phyloP scores from a whole-genome alignment of 2,113 vertebrate genomes.

The Anolis sagrei region DNA sequence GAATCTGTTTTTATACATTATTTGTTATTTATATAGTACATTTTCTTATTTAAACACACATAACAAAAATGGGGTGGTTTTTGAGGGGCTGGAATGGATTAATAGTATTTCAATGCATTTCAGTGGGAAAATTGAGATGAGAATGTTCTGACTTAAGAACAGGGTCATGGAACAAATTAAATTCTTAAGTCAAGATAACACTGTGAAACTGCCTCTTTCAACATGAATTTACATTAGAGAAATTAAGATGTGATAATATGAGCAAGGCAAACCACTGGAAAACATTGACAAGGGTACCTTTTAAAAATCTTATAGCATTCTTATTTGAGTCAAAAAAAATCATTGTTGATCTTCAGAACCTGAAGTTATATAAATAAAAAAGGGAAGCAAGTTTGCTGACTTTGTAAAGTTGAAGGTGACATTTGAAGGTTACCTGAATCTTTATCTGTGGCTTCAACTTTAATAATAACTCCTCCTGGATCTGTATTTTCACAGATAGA shows the following conservation, averaged over 20 bases:
- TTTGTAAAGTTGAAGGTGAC: neutral
- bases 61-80: no score
- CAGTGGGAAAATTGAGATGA: no score
- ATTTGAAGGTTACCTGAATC: constrained; percentile 84
- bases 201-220: neutral
- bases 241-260: neutral
- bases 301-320: neutral
- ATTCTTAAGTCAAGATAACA: no score
- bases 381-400: neutral
- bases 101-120: no score
- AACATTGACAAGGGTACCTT: neutral
- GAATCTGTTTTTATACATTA: no score
- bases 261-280: neutral
- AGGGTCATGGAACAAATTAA: no score
- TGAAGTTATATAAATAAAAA: neutral
- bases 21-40: no score
- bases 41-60: no score
- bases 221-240: neutral
- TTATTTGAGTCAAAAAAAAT: constrained; percentile 1
- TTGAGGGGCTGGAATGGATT: no score
- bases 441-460: constrained; percentile 82
- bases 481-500: constrained; percentile 84
- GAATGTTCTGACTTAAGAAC: no score
- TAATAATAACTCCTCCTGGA: constrained; percentile 80
- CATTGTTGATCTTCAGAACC: neutral